Percentiles rank a stretch among this genome's conserved stretches.
phyloP scores from a whole-genome alignment of 2,113 vertebrate genomes.

The Catharus bicknelli region DNA sequence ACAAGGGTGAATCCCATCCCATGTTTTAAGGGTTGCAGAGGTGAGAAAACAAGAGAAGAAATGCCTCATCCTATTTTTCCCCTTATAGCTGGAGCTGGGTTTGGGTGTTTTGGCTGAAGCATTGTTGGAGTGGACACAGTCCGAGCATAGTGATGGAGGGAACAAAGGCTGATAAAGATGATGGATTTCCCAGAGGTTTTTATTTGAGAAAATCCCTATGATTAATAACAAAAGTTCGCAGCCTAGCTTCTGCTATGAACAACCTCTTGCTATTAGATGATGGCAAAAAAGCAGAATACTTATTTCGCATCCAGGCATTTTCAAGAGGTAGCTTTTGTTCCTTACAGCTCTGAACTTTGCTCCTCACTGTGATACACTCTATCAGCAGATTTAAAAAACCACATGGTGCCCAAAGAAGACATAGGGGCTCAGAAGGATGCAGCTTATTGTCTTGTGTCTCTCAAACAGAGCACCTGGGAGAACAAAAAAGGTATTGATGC shows the following conservation, averaged over 20 bases:
- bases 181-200: background rate
- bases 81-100: background rate
- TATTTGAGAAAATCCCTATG: background rate
- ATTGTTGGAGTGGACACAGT: background rate
- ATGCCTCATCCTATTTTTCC: background rate
- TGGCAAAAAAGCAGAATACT: background rate
- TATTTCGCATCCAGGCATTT: background rate
- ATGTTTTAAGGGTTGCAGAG: background rate
- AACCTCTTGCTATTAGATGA: background rate
- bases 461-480: background rate
- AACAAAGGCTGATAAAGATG: background rate
- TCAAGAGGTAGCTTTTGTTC: background rate
- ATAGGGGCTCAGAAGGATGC: background rate
- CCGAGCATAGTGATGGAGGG: background rate
- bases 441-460: background rate
- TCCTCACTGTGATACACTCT: background rate
- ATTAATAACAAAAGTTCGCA: background rate
- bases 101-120: background rate
- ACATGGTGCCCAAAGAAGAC: background rate
- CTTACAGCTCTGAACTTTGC: background rate
- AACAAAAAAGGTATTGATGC: background rate
- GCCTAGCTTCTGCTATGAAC: background rate
- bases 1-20: background rate
- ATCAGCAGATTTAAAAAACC: background rate
- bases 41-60: background rate